Evolutionary conservation across 2,797 vertebrate genomes (phyloP).

Genomic region (Melanotaenia maccullochi): DNA sequence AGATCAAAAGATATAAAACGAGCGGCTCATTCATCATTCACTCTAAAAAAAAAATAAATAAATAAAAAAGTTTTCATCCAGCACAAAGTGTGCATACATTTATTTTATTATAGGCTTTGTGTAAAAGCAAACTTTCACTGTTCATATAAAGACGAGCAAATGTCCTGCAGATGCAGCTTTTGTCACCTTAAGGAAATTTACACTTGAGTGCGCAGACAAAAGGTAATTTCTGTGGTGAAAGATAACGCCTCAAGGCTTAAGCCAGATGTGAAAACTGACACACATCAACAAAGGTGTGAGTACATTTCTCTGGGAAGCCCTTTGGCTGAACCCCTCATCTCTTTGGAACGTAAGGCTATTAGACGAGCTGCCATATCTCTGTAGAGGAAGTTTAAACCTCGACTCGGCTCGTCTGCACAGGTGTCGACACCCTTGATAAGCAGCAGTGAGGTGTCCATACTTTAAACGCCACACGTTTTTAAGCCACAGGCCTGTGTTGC

Average conservation of each 20-base stretch:
- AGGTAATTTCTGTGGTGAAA: conserved; percentile 36
- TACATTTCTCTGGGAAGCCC: conserved; percentile 12
- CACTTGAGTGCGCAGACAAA: conserved; percentile 32
- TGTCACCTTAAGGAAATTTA: conserved; percentile 14
- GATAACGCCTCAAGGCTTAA: conserved; percentile 33
- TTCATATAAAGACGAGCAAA: not conserved
- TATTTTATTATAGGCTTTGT: conserved; percentile 1
- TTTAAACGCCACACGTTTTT: not conserved
- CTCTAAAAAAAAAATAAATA: not conserved
- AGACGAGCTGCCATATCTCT: not conserved
- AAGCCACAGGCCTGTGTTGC: conserved; percentile 11
- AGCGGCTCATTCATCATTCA: conserved; percentile 47
- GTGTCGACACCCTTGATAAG: not conserved
- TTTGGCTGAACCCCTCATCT: conserved; percentile 10
- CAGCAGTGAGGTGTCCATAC: not conserved
- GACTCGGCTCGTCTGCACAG: conserved; percentile 3
- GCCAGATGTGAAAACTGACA: conserved; percentile 48
- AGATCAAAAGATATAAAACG: not conserved
- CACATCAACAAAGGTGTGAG: conserved; percentile 31
- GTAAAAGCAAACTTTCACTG: conserved; percentile 15
- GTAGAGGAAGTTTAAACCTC: not conserved
- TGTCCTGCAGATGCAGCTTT: conserved; percentile 16
- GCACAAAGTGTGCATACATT: not conserved
- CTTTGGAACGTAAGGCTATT: conserved; percentile 1
- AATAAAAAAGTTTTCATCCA: not conserved